Percentiles rank a stretch among this genome's conserved stretches.
These are phyloP conservation scores for Anagrus nilaparvatae DNA, from an alignment of 1,140 invertebrate species.

Conservation along the genomic window DNA sequence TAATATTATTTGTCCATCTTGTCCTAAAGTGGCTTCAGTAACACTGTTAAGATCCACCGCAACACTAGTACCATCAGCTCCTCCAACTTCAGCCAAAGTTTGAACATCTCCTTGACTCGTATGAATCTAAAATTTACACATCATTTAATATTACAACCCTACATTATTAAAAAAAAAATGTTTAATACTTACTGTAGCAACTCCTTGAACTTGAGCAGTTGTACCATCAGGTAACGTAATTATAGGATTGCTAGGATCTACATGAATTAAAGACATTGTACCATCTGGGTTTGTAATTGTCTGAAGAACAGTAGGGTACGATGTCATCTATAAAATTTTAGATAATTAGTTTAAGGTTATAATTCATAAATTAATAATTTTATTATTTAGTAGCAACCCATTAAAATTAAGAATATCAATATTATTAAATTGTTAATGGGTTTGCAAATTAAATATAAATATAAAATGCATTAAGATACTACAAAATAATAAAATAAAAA, in stretches of 20 bases:
- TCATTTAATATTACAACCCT: neutral
- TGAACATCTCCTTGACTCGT: constrained; percentile 68
- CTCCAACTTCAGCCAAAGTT: constrained; percentile 61
- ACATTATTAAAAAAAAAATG: neutral
- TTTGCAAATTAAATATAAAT: neutral
- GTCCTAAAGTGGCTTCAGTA: constrained; percentile 74
- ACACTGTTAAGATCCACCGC: constrained; percentile 80
- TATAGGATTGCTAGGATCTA: constrained; percentile 88
- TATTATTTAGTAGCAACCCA: neutral
- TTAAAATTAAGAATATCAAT: constrained; percentile 3
- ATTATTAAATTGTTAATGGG: constrained; percentile 1
- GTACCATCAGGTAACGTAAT: constrained; percentile 93
- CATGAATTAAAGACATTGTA: constrained; percentile 90
- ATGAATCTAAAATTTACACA: constrained; percentile 51
- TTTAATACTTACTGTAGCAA: constrained; percentile 61
- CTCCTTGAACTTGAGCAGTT: constrained; percentile 84
- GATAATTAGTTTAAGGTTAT: neutral
- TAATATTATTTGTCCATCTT: constrained; percentile 90
- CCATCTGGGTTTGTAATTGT: constrained; percentile 95
- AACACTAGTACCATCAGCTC: constrained; percentile 55
- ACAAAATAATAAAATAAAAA: constrained; percentile 16
- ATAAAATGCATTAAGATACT: constrained; percentile 12
- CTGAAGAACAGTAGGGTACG: constrained; percentile 83
- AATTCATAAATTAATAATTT: neutral
- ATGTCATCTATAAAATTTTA: constrained; percentile 45